Base-by-base conservation (phyloP, 2,113 vertebrate species). In the Sciurus niger region DNA sequence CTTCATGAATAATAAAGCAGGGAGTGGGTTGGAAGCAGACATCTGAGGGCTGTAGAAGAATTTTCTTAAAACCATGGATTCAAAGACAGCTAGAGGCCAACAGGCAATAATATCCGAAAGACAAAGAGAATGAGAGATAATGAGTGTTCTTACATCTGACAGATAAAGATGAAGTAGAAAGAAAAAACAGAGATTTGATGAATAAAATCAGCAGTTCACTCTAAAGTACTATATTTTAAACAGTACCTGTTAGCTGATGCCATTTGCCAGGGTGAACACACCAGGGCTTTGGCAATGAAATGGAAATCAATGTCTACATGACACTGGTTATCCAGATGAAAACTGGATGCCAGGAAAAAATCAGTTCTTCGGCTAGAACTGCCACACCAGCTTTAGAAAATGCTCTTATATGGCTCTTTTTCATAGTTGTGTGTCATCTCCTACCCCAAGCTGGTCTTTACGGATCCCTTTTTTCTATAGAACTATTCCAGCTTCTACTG, bases 1-100 rank as follows among this genome's bases (percentile, higher is more conserved):
- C 77, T 79, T 91, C 43, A 60, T 89, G 46, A 90, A 88, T 88
- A 90, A 95, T 68, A 88, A 92, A 89, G 78, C 18, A 95, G 24
- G 74, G 43, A 68, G 25, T n/a, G 13, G 60, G 16, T 22, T 92
- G 55, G 85, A 94, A 89, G 58, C 25, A 78, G 58, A 95, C 30
- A 90, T 43, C 17, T 46, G 22, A 51, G 40, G 16, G n/a, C 63
- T 48, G 20, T 14, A 72, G 86, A 84, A 88, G n/a, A 83, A 58
- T 67, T 84, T 87, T 22, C 70, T 93, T 28, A 67, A 22, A 89
- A 80, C 8, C 8, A 46, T 3, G 6, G 30, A 73, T 11, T n/a
- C 10, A 73, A 93, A 84, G 34, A 25, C 17, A 92, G 58, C 43
- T 28, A 43, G 48, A 67, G 37, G 17, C 24, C 55, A 84, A 25